Conservation (phyloP, 2,113 vertebrate species). For the Micronycteris hirsuta region DNA sequence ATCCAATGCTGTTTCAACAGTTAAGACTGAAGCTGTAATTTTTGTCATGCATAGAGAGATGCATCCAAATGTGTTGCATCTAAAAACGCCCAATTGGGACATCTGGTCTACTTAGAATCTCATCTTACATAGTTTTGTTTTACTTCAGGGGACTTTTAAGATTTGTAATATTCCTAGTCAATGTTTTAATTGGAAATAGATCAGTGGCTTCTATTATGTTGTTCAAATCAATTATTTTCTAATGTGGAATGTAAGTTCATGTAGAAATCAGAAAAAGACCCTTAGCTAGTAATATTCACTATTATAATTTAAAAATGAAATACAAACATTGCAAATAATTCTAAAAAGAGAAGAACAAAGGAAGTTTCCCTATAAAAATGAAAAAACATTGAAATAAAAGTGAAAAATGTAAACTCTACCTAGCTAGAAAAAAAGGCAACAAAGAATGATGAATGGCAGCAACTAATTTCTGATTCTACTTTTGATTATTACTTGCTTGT, state of each 20-base stretch:
- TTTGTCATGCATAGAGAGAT: not conserved
- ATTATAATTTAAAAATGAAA: not conserved
- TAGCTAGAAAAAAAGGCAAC: not conserved
- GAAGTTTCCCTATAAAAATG: not conserved
- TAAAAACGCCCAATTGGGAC: not conserved
- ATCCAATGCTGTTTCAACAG: not conserved
- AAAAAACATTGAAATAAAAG: not conserved
- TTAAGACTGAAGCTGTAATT: not conserved
- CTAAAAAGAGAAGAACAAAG: not conserved
- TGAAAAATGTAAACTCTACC: not conserved
- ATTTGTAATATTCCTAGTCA: not conserved
- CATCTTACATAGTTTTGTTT: not conserved
- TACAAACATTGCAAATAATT: not conserved
- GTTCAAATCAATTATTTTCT: not conserved
- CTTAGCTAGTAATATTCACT: not conserved
- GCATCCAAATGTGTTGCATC: not conserved
- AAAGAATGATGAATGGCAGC: not conserved
- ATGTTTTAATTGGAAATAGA: not conserved
- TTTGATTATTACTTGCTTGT: not conserved
- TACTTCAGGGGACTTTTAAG: conserved; percentile 10
- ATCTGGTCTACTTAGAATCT: not conserved
- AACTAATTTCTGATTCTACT: not conserved
- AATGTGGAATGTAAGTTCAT: not conserved
- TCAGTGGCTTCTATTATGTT: not conserved
- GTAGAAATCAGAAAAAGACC: not conserved